These are phyloP conservation scores for Stenodema calcarata DNA, from an alignment of 2,888 invertebrate species.

Conservation along the genomic window DNA sequence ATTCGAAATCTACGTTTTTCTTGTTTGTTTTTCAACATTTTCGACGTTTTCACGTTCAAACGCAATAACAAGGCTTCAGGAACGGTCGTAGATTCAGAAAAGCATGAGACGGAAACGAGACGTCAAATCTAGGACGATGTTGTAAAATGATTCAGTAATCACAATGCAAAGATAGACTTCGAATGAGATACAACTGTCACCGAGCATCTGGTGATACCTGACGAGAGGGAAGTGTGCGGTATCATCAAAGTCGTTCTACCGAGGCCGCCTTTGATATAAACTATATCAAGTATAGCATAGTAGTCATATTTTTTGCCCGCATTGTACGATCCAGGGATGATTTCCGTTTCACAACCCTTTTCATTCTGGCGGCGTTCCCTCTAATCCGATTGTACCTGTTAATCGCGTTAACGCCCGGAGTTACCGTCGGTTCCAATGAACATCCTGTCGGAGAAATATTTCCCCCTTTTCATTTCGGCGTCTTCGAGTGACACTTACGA, in stretches of 20 bases:
- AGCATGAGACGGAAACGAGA: too few relatives aligned
- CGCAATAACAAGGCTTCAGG: too few relatives aligned
- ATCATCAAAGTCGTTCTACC: neutral
- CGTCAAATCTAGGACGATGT: too few relatives aligned
- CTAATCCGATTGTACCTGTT: neutral
- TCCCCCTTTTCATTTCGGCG: neutral
- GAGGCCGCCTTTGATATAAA: neutral
- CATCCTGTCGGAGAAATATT: neutral
- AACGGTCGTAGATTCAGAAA: too few relatives aligned
- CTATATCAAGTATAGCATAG: neutral
- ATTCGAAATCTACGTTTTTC: too few relatives aligned
- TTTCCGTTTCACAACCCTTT: neutral
- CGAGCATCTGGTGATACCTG: too few relatives aligned
- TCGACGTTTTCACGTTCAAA: too few relatives aligned
- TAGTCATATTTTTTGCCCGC: neutral
- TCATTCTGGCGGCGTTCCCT: neutral
- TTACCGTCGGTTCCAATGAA: neutral
- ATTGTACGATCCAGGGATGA: neutral
- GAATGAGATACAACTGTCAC: too few relatives aligned
- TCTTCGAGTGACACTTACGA: neutral
- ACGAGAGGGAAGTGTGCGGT: neutral
- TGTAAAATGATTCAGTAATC: too few relatives aligned
- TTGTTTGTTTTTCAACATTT: too few relatives aligned
- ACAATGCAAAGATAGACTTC: too few relatives aligned
- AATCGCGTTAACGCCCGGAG: neutral